These are phyloP conservation scores for Polypedilum pembai DNA, from an alignment of 1,140 invertebrate species.

Conservation along the genomic window DNA sequence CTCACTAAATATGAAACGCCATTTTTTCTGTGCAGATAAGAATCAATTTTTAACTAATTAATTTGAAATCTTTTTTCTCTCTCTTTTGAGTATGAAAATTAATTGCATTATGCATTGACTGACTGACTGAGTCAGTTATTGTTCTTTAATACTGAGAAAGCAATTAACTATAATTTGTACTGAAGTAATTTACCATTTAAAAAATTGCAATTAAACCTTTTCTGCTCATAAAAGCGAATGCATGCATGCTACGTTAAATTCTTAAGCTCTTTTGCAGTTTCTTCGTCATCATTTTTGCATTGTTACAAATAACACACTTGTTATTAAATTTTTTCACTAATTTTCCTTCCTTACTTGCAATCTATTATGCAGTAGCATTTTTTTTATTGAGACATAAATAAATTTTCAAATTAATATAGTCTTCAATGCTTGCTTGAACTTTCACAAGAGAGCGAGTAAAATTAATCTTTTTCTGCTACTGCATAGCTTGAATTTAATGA, in stretches of 20 bases:
- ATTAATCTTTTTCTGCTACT: too few species aligned
- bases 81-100: background rate
- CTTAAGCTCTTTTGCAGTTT: background rate
- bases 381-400: too few species aligned
- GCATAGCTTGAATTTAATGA: too few species aligned
- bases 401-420: too few species aligned
- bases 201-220: background rate
- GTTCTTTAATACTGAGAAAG: slow-evolving; percentile 3
- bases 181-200: slow-evolving; percentile 3
- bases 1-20: too few species aligned
- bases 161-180: slow-evolving; percentile 14
- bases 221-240: background rate
- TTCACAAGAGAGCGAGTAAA: too few species aligned
- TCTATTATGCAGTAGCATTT: background rate
- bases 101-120: slow-evolving; percentile 12
- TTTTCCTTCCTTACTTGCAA: background rate
- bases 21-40: background rate
- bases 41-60: background rate
- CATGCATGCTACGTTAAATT: background rate
- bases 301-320: slow-evolving; percentile 1
- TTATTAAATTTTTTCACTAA: background rate
- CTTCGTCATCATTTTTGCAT: background rate
- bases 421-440: too few species aligned
- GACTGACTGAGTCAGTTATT: too few species aligned
- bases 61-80: background rate